Evolutionary conservation across 2,113 vertebrate species (phyloP).

Genomic region (Zosterops hypoxanthus): DNA sequence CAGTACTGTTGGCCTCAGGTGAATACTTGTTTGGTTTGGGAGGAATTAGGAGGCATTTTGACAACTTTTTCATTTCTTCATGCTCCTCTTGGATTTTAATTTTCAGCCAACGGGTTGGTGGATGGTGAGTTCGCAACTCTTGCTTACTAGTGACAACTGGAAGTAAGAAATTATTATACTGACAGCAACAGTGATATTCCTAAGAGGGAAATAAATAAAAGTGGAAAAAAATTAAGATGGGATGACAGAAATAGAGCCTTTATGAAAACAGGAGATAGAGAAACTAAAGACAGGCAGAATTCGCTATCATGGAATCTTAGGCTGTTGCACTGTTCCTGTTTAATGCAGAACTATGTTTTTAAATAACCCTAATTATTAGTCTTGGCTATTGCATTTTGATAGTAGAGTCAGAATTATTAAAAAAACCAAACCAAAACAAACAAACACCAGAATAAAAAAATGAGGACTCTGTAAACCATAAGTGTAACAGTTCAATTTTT

Average conservation of each 20-base stretch:
- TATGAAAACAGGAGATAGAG: not conserved
- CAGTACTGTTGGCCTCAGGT: slow-evolving; percentile 33
- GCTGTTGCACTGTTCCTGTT: not conserved
- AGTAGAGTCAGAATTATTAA: not conserved
- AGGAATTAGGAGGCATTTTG: slow-evolving; percentile 65
- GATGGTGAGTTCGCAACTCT: slow-evolving; percentile 65
- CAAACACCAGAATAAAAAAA: not conserved
- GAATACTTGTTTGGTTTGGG: slow-evolving; percentile 63
- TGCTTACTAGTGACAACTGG: slow-evolving; percentile 64
- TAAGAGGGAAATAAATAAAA: slow-evolving; percentile 10
- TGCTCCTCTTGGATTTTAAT: slow-evolving; percentile 69
- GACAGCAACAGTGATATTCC: slow-evolving; percentile 26
- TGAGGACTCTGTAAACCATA: not conserved
- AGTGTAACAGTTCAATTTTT: not conserved
- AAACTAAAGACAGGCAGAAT: slow-evolving; percentile 3
- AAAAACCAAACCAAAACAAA: not conserved
- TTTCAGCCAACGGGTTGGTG: slow-evolving; percentile 67
- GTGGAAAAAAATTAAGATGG: not conserved
- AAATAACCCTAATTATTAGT: not conserved
- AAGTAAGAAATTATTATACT: slow-evolving; percentile 46
- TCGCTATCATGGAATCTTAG: not conserved
- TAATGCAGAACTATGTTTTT: not conserved
- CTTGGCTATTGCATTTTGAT: not conserved
- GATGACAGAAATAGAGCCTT: not conserved
- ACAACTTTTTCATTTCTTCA: slow-evolving; percentile 70